Base-by-base conservation (phyloP, 2,113 vertebrate genomes). In the Etheostoma spectabile region DNA sequence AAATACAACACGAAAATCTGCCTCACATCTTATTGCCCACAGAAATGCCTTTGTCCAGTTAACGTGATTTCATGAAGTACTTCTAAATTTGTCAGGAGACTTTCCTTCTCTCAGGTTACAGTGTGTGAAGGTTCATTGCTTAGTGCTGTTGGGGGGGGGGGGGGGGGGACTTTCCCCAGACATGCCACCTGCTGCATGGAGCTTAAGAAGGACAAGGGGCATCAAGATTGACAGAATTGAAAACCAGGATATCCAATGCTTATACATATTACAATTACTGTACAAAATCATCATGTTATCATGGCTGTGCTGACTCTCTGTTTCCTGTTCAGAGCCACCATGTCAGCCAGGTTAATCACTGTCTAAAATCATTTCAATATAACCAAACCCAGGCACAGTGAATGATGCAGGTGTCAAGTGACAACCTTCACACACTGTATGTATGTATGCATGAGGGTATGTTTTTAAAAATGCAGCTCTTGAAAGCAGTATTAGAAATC, bases 401-500 rank as follows among this genome's bases (percentile, higher is more conserved):
- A 66, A 76, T 56, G 38, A 79, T 66, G 15, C n/a, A 5, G 1
- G 35, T 63, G 69, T 71, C 52, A 49, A 68, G 61, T 69, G 65
- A 68, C 52, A 71, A 27, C 27, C 27, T 27, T 27, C 27, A 27
- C 27, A 27, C 27, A 27, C 59, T 8, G 10, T 42, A 42, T 42
- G 38, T 42, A 42, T 42, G 38, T 42, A 38, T 42, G 38, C 11
- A 38, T 18, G 24, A 51, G 64, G 48, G 35, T 38, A 51, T 71
- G 65, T 77, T 76, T 86, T 65, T 53, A 13, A 38, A 62, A 64
- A 85, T 56, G 57, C 66, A 61, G 12, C 19, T 74, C 77, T 49
- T 61, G 53, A 82, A 78, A 62, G 62, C n/a, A 57, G 56, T 62
- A 33, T 86, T 75, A 78, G 21, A 77, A 70, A 77, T 84, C 46